phyloP scores from a whole-genome alignment of 2,888 invertebrate species.

The Anthoptus insignis region DNA sequence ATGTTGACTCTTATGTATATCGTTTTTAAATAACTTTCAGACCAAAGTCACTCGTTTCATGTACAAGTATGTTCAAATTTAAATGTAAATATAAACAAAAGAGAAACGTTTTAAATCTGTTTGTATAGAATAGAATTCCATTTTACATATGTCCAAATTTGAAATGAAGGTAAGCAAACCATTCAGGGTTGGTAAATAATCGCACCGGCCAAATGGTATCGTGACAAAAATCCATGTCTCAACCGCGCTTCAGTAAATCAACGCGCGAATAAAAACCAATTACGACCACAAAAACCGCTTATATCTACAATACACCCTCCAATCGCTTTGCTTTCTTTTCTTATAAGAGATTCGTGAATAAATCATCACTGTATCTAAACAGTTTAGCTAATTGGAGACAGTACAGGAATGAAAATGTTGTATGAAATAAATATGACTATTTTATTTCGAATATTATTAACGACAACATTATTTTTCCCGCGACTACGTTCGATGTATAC shows the following conservation, averaged over 20 bases:
- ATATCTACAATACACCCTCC: conserved; percentile 43
- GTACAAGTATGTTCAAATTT: too few relatives aligned
- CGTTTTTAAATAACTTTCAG: too few relatives aligned
- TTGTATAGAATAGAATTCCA: conserved; percentile 4
- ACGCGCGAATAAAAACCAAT: conserved; percentile 79
- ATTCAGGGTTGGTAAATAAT: conserved; percentile 61
- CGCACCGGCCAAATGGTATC: conserved; percentile 77
- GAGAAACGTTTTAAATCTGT: conserved; percentile 14
- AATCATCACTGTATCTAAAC: conserved; percentile 18
- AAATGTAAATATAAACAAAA: too few relatives aligned
- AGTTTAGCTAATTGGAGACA: conserved; percentile 18
- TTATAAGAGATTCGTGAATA: conserved; percentile 18
- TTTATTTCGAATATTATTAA: too few relatives aligned
- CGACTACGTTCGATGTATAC: too few relatives aligned
- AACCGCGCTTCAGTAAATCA: conserved; percentile 75
- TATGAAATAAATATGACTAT: too few relatives aligned
- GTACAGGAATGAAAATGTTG: too few relatives aligned
- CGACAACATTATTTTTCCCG: too few relatives aligned
- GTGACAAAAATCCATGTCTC: conserved; percentile 85
- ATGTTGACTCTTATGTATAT: background rate
- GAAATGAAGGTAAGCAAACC: conserved; percentile 53
- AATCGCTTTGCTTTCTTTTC: conserved; percentile 35
- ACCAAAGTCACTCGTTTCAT: too few relatives aligned
- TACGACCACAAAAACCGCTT: conserved; percentile 79
- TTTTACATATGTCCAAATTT: conserved; percentile 9